Percentiles rank a stretch among this genome's conserved stretches.
Evolutionary conservation across 2,888 invertebrate species (phyloP).

Genomic region (Mesorhabditis sp.): DNA sequence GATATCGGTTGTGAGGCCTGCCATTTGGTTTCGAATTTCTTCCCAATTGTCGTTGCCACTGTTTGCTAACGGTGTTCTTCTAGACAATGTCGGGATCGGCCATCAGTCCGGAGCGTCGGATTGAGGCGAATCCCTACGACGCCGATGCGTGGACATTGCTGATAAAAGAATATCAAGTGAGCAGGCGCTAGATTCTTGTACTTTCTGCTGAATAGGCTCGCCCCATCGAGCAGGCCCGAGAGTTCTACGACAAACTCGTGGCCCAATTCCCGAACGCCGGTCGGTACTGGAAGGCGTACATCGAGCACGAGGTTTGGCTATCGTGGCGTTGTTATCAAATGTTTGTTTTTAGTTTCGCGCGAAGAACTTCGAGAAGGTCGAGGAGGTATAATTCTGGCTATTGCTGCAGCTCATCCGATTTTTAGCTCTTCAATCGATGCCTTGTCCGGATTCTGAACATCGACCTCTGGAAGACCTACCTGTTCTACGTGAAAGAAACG

Average conservation of each 20-base stretch:
- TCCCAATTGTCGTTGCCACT: too few relatives aligned
- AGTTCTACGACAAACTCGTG: conserved; percentile 89
- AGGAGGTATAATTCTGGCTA: conserved; percentile 69
- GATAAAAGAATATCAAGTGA: conserved; percentile 81
- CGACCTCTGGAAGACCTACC: conserved; percentile 94
- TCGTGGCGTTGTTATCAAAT: conserved; percentile 6
- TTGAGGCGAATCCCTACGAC: conserved; percentile 85
- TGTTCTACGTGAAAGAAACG: conserved; percentile 95
- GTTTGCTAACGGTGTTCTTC: background rate
- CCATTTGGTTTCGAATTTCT: too few relatives aligned
- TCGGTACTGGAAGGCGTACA: conserved; percentile 96
- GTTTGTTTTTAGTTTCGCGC: conserved; percentile 81
- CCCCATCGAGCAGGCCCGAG: conserved; percentile 76
- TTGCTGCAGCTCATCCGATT: conserved; percentile 14
- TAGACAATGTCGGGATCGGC: conserved; percentile 36
- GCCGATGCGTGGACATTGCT: conserved; percentile 96
- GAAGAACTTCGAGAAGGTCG: conserved; percentile 93
- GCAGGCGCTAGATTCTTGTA: background rate
- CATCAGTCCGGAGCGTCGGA: conserved; percentile 61
- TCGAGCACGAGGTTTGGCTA: conserved; percentile 80
- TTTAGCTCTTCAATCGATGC: conserved; percentile 90
- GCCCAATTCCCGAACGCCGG: conserved; percentile 91
- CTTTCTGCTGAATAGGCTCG: conserved; percentile 57
- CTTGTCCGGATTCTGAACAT: conserved; percentile 97
- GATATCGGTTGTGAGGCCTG: too few relatives aligned